phyloP scores from a whole-genome alignment of 2,888 invertebrate genomes.

The Auanema sp. region DNA sequence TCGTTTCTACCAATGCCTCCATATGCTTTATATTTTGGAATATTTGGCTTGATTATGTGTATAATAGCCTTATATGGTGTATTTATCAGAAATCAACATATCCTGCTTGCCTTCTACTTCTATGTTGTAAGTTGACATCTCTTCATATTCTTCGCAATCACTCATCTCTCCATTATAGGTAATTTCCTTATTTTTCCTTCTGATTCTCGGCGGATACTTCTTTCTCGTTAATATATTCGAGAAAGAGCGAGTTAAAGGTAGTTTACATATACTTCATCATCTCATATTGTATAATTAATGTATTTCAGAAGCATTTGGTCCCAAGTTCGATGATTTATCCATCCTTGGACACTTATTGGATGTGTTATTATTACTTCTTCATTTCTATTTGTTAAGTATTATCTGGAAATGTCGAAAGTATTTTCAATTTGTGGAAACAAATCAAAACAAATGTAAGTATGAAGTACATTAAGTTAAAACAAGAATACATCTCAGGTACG shows the following conservation, averaged over 20 bases:
- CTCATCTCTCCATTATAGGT: conserved; percentile 23
- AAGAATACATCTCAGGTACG: too few relatives aligned
- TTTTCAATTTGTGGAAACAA: conserved; percentile 23
- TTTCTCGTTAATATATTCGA: conserved; percentile 40
- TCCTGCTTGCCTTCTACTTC: conserved; percentile 27
- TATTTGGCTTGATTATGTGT: conserved; percentile 21
- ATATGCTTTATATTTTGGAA: conserved; percentile 30
- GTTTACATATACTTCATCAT: conserved; percentile 4
- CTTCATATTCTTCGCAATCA: too few relatives aligned
- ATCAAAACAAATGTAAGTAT: conserved; percentile 20
- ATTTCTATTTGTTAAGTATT: conserved; percentile 31
- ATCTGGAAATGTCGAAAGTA: conserved; percentile 32
- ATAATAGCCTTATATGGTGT: conserved; percentile 23
- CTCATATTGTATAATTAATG: background rate
- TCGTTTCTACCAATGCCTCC: conserved; percentile 26
- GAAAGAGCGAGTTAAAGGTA: conserved; percentile 28
- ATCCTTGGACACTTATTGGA: conserved; percentile 37
- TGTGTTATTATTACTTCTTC: conserved; percentile 30
- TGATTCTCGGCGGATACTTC: conserved; percentile 42
- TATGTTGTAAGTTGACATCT: conserved; percentile 27
- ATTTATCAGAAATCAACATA: conserved; percentile 20
- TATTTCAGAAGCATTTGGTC: conserved; percentile 33
- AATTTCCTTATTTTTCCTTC: conserved; percentile 35
- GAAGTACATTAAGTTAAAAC: too few relatives aligned
- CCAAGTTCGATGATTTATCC: conserved; percentile 30